These are phyloP conservation scores for Anarsia innoxiella DNA, from an alignment of 2,888 invertebrate species.

Conservation along the genomic window DNA sequence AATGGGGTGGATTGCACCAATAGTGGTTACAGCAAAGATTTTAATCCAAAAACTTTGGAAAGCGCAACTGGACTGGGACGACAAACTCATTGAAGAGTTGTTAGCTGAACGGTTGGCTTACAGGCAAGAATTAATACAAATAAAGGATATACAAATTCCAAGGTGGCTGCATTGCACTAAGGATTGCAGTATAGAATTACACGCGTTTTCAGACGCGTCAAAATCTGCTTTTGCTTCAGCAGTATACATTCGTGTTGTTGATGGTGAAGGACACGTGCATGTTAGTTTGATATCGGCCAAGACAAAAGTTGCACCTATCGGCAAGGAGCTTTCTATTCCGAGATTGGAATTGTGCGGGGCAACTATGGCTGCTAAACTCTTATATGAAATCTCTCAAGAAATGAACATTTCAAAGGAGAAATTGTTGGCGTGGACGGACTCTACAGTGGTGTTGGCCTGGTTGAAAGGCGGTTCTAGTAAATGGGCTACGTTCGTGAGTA, in stretches of 20 bases:
- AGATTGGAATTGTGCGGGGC: constrained; percentile 21
- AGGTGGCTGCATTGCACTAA: not conserved
- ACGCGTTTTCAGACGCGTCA: not conserved
- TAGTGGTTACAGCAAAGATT: constrained; percentile 18
- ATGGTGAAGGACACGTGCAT: not conserved
- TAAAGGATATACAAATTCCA: not conserved
- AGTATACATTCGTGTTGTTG: constrained; percentile 16
- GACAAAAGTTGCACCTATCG: constrained; percentile 20
- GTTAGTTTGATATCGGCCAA: constrained; percentile 18
- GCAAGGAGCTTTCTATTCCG: constrained; percentile 19
- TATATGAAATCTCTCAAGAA: constrained; percentile 12
- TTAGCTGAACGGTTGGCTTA: not conserved
- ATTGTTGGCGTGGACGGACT: not conserved
- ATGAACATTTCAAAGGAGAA: not conserved
- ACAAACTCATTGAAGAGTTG: constrained; percentile 14
- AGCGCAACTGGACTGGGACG: constrained; percentile 18
- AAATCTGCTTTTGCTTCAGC: constrained; percentile 17
- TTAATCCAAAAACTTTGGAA: constrained; percentile 22
- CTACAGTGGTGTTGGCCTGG: not conserved
- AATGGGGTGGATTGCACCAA: constrained; percentile 24
- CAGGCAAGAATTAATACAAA: not conserved
- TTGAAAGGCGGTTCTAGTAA: not conserved
- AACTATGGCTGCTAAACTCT: constrained; percentile 13
- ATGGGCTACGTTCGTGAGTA: constrained; percentile 16
- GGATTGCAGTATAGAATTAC: not conserved